Conservation (phyloP, 2,888 invertebrate species). For the Escarpia spicata region DNA sequence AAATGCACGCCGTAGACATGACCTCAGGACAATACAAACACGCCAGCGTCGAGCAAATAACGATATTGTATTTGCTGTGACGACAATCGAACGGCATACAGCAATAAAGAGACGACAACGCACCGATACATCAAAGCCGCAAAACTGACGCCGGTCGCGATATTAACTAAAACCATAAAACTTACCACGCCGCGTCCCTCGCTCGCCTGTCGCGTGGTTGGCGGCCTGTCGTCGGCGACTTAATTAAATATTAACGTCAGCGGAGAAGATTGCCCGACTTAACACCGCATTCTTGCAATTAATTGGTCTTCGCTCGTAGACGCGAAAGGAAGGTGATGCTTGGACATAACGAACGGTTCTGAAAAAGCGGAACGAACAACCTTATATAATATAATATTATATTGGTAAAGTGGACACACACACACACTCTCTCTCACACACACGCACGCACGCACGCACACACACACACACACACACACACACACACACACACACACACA, state of each 20-base stretch:
- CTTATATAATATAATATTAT: too few species aligned
- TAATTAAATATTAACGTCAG: not conserved
- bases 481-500: too few species aligned
- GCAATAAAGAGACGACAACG: not conserved
- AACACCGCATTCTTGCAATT: not conserved
- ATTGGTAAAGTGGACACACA: too few species aligned
- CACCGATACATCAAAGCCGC: not conserved
- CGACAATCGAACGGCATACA: not conserved
- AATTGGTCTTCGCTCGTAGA: not conserved
- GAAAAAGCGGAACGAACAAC: too few species aligned
- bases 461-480: too few species aligned
- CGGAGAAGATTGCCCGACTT: not conserved
- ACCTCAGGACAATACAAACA: not conserved
- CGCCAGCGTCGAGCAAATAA: not conserved
- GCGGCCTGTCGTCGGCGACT: not conserved
- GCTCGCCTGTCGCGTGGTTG: not conserved
- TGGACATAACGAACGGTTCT: too few species aligned
- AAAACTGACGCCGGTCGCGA: not conserved
- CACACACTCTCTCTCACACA: too few species aligned
- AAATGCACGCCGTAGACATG: not conserved
- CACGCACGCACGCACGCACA: too few species aligned
- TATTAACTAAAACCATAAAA: conserved; percentile 6
- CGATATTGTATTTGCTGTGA: conserved; percentile 9
- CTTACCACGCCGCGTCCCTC: not conserved
- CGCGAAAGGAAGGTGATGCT: not conserved